Evolutionary conservation across 2,888 invertebrate species (phyloP), one percentile per base, ranked within the genome.

Genomic region (Pachymerium ferrugineum): DNA sequence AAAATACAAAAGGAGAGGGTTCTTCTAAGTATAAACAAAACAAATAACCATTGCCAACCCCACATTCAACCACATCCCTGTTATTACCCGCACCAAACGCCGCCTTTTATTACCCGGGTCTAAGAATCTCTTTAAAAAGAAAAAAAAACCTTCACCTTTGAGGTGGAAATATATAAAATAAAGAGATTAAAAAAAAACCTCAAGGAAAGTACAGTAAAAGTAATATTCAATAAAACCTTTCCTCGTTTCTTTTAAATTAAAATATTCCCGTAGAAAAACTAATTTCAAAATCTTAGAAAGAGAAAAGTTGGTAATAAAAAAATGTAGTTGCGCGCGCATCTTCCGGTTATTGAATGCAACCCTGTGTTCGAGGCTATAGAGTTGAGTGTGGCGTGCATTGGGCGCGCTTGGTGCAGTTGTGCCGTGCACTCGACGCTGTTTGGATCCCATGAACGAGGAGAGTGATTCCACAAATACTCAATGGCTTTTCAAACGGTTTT

Each of bases 1-100:
- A 47, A 47, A 47, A 47, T 19, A 47, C 47, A 47, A 47, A 47
- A 47, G 47, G 47, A 47, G 47, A 47, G 47, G 47, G 47, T 47
- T 47, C 47, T 47, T 47, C 47, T 3, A 47, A 47, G 47, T 19
- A 47, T 47, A 47, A 47, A 47, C 47, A 47, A 47, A 47, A 10
- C 47, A 47, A 5, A 47, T 47, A 47, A 47, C 47, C 47, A 47
- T 22, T 47, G 22, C 19, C 47, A 22, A 22, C 47, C 16, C 19
- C 14, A 12, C n/a, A n/a, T n/a, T n/a, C n/a, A n/a, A n/a, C 19
- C 47, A 47, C 22, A 6, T 47, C 47, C 47, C 47, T 47, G 22
- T 47, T 47, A 47, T 47, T 47, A 47, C 47, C 47, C 47, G 47
- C 47, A 47, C 47, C 16, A 47, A 19, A 47, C 3, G 5, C 16